These are phyloP conservation scores for Tanypteryx hageni DNA, from an alignment of 2,888 invertebrate genomes.

Conservation along the genomic window DNA sequence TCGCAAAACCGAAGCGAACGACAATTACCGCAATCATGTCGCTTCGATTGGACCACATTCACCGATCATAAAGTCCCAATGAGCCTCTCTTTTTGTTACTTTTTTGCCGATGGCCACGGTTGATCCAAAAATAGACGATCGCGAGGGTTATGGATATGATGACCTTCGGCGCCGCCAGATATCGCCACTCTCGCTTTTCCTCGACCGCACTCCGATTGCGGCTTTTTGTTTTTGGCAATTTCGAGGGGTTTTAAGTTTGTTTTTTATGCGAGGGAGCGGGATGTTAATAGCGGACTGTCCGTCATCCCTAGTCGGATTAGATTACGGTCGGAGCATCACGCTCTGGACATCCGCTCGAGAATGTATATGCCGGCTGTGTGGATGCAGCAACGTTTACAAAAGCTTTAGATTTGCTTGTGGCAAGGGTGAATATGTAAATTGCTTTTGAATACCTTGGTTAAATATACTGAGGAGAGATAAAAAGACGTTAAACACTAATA, in stretches of 20 bases:
- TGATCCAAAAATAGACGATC: not conserved
- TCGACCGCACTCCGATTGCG: not conserved
- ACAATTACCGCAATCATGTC: not conserved
- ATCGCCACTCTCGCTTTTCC: not conserved
- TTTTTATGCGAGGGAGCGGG: not conserved
- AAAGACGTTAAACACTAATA: no score
- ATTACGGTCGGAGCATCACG: not conserved
- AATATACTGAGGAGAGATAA: no score
- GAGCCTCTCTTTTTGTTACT: not conserved
- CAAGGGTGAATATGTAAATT: no score
- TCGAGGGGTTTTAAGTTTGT: not conserved
- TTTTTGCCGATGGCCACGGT: not conserved
- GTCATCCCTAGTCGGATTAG: not conserved
- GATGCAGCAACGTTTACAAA: no score
- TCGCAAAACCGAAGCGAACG: not conserved
- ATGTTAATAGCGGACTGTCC: not conserved
- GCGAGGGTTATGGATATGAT: not conserved
- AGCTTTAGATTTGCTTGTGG: no score
- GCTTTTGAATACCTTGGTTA: no score
- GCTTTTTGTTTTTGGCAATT: not conserved
- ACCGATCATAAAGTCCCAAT: not conserved
- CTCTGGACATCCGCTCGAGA: not conserved
- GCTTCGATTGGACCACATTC: not conserved
- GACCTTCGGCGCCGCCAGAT: not conserved
- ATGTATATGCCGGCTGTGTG: not conserved